Conservation (phyloP, 2,888 invertebrate species). For the Thymelicus acteon region DNA sequence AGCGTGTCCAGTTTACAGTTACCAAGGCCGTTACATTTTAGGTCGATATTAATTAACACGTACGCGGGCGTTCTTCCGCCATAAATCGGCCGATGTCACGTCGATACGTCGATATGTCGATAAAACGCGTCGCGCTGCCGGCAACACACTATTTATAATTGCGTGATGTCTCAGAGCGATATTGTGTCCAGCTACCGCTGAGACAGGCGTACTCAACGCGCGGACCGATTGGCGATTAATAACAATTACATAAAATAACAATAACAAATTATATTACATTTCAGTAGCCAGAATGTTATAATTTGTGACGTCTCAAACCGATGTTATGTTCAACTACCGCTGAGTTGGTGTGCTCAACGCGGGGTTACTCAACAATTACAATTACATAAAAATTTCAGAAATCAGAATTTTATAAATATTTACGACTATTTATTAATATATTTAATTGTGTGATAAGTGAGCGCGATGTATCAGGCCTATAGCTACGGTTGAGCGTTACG, state of each 20-base stretch:
- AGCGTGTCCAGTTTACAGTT: conserved; percentile 15
- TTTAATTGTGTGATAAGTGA: too few species aligned
- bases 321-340: too few species aligned
- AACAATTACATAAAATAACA: not conserved
- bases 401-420: too few species aligned
- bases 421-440: too few species aligned
- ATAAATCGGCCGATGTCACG: conserved; percentile 67
- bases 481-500: too few species aligned
- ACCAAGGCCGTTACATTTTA: conserved; percentile 35
- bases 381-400: too few species aligned
- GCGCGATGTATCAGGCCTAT: too few species aligned
- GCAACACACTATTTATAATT: conserved; percentile 54
- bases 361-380: too few species aligned
- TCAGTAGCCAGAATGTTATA: too few species aligned
- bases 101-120: conserved; percentile 64
- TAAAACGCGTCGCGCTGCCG: conserved; percentile 50
- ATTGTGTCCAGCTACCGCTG: conserved; percentile 44
- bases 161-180: conserved; percentile 57
- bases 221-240: not conserved
- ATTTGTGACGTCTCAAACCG: too few species aligned
- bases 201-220: conserved; percentile 13
- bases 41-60: conserved; percentile 75
- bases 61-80: conserved; percentile 59
- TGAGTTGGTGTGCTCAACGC: too few species aligned
- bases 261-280: not conserved